Evolutionary conservation across 2,113 vertebrate genomes (phyloP), one percentile per base, ranked within the genome.

Genomic region (Rostratula benghalensis): DNA sequence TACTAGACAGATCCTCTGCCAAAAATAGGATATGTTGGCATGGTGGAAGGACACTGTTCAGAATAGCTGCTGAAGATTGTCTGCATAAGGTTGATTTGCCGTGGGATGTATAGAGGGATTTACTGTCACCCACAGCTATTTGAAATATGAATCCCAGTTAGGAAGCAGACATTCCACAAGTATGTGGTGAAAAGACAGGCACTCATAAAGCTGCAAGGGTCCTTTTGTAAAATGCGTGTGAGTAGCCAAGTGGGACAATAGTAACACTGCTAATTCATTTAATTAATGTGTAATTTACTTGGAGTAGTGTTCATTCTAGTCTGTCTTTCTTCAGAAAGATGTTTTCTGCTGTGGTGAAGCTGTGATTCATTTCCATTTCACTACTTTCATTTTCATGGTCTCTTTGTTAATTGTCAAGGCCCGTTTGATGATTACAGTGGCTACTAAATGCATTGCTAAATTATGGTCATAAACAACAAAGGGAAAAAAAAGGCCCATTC

Each of bases 281-380:
- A 96, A 96, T 97, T 96, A 96, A 94, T 97, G 95, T 95, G 95
- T 96, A 95, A 94, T 97, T 93, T 96, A 91, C 69, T 96, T 95
- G 86, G 45, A 94, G 78, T 91, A 91, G 65, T 82, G 77, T 87
- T 94, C 94, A 94, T 92, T 96, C 69, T 87, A 87, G 89, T 89
- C 94, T 87, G 81, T 82, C 89, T 96, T 88, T 96, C 95, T 94
- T 96, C 94, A 87, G 90, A 94, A 96, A 94, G 83, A 95, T 97
- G 90, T 96, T 96, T 96, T 96, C 95, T 95, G 80, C 89, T 92
- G 92, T 95, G 76, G 76, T 90, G 91, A 95, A 96, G 94, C 95
- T 95, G 89, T 95, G 96, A 92, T 97, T 96, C 91, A 96, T 96
- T 96, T 97, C 91, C 92, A 94, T 97, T 96, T 96, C 91, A 87